Percentiles rank a stretch among this genome's conserved stretches.
Evolutionary conservation across 1,140 invertebrate species (phyloP).

Genomic region (Lepidurus packardi): DNA sequence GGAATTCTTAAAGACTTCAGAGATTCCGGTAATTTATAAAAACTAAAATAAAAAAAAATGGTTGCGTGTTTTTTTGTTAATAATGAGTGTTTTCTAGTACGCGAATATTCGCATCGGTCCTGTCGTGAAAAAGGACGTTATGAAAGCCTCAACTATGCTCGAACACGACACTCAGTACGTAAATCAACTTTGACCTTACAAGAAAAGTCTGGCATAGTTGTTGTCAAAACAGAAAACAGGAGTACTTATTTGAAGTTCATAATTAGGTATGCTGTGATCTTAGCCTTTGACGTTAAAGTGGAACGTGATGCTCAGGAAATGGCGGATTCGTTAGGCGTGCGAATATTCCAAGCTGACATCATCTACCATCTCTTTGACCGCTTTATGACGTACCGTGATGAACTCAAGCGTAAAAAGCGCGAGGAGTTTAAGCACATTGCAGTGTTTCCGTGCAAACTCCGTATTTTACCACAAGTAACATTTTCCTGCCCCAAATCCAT

Average conservation of each 20-base stretch:
- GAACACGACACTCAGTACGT: conserved; percentile 95
- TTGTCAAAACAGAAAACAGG: background rate
- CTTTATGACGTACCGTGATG: conserved; percentile 90
- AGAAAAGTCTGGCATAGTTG: conserved; percentile 25
- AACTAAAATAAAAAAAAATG: background rate
- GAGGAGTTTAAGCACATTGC: conserved; percentile 94
- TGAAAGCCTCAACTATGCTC: conserved; percentile 98
- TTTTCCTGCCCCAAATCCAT: conserved; percentile 49
- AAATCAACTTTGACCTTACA: conserved; percentile 33
- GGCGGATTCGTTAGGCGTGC: conserved; percentile 88
- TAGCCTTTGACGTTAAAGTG: conserved; percentile 98
- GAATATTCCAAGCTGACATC: conserved; percentile 98
- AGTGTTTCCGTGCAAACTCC: conserved; percentile 96
- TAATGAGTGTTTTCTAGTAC: conserved; percentile 58
- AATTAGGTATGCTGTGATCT: conserved; percentile 84
- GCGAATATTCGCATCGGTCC: conserved; percentile 97
- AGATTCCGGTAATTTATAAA: conserved; percentile 76
- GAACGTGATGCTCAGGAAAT: conserved; percentile 96
- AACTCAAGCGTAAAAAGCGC: conserved; percentile 84
- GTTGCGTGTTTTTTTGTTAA: background rate
- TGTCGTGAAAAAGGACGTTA: conserved; percentile 98
- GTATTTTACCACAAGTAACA: conserved; percentile 71
- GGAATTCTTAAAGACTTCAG: conserved; percentile 88
- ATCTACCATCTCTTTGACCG: conserved; percentile 99
- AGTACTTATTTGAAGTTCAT: conserved; percentile 23